Evolutionary conservation across 2,797 vertebrate species (phyloP).

Genomic region (Rhynchonycteris naso): DNA sequence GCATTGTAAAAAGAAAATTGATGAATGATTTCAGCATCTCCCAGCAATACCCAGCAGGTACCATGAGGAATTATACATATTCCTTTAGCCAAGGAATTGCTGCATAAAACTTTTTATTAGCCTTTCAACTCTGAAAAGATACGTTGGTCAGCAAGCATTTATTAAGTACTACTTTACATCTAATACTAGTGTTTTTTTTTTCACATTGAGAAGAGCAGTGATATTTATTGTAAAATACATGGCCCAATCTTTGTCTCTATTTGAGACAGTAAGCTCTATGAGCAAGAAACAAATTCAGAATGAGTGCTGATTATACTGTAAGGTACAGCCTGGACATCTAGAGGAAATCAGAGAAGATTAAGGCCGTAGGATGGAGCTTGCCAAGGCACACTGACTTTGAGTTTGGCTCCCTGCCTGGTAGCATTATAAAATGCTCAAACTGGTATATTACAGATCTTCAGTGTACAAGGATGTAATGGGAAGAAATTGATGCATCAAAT

Average conservation of each 20-base stretch:
- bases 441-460: not conserved
- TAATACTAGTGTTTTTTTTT: constrained; percentile 60
- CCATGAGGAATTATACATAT: constrained; percentile 44
- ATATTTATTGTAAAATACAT: constrained; percentile 37
- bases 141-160: constrained; percentile 46
- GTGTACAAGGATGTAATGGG: not conserved
- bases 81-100: constrained; percentile 50
- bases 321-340: not conserved
- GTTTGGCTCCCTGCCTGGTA: not conserved
- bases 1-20: constrained; percentile 42
- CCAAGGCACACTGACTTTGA: not conserved
- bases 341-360: not conserved
- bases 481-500: not conserved
- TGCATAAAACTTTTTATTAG: constrained; percentile 57
- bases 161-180: constrained; percentile 44
- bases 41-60: constrained; percentile 50
- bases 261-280: constrained; percentile 18
- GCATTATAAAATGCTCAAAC: not conserved
- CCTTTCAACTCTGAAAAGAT: constrained; percentile 52
- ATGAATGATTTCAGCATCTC: constrained; percentile 57
- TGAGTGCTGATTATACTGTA: not conserved
- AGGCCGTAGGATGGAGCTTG: not conserved
- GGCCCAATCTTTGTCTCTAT: not conserved
- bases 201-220: not conserved
- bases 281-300: not conserved